phyloP scores from a whole-genome alignment of 2,888 invertebrate genomes.

The Helleia helle region DNA sequence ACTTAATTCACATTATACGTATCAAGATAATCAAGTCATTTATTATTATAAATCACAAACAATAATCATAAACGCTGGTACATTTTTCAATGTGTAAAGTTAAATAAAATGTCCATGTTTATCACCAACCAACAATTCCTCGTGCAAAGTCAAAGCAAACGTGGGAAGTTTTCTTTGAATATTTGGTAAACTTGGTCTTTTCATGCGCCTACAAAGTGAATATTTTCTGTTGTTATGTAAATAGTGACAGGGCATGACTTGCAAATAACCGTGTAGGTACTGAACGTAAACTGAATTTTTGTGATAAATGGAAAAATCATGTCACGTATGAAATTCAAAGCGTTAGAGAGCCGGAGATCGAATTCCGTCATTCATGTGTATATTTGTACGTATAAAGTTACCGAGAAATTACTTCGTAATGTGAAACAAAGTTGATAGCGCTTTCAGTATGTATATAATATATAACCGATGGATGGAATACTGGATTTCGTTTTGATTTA shows the following conservation, averaged over 20 bases:
- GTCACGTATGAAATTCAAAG: constrained; percentile 9
- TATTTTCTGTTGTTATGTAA: constrained; percentile 6
- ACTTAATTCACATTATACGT: too few relatives aligned
- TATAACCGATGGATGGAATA: too few relatives aligned
- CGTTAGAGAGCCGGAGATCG: constrained; percentile 2
- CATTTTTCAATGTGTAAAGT: too few relatives aligned
- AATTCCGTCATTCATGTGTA: not conserved
- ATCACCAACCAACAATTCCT: not conserved
- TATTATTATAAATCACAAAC: too few relatives aligned
- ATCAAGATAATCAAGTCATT: too few relatives aligned
- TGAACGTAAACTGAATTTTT: constrained; percentile 5
- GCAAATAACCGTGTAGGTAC: constrained; percentile 5
- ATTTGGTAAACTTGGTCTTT: constrained; percentile 2
- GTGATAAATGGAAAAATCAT: constrained; percentile 9
- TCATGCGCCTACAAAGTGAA: not conserved
- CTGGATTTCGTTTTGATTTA: too few relatives aligned
- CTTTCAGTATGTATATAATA: too few relatives aligned
- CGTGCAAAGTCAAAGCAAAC: not conserved
- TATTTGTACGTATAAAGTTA: too few relatives aligned
- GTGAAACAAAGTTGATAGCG: too few relatives aligned
- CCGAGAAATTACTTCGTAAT: too few relatives aligned
- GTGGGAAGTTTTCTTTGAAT: not conserved
- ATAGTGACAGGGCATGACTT: constrained; percentile 3
- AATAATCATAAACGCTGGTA: too few relatives aligned
- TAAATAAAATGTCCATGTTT: not conserved